phyloP scores from a whole-genome alignment of 1,140 invertebrate species.

The Eueides isabella region DNA sequence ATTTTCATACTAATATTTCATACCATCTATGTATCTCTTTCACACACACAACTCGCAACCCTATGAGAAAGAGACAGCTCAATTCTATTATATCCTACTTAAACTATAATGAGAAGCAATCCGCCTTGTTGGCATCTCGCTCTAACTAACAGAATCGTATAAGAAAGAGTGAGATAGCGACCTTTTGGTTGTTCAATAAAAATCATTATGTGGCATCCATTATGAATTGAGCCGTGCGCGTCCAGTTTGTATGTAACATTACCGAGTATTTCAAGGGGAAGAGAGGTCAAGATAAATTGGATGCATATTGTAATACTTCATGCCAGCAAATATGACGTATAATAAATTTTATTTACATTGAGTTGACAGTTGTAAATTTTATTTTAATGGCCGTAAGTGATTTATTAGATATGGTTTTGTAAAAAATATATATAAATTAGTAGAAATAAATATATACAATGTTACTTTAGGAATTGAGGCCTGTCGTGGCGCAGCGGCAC shows the following conservation, averaged over 20 bases:
- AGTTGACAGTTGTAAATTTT: conserved; percentile 64
- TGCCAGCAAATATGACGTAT: conserved; percentile 55
- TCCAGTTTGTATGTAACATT: conserved; percentile 32
- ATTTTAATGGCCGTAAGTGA: conserved; percentile 64
- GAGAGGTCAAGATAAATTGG: conserved; percentile 43
- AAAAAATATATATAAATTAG: conserved; percentile 9
- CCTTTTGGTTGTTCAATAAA: conserved; percentile 45
- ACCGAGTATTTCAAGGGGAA: conserved; percentile 35
- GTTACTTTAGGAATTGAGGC: too few species aligned
- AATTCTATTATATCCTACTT: conserved; percentile 47
- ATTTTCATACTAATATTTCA: conserved; percentile 37
- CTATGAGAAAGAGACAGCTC: conserved; percentile 47
- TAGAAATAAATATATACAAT: too few species aligned
- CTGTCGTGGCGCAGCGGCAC: too few species aligned
- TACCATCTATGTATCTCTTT: conserved; percentile 34
- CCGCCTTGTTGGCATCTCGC: conserved; percentile 55
- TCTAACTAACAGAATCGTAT: conserved; percentile 38
- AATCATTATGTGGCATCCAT: conserved; percentile 46
- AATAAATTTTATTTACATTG: conserved; percentile 64
- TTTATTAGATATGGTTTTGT: conserved; percentile 47
- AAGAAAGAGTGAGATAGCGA: conserved; percentile 44
- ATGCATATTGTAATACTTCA: conserved; percentile 53
- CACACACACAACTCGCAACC: conserved; percentile 6
- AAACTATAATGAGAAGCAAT: conserved; percentile 73
- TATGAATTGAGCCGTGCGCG: conserved; percentile 40